Evolutionary conservation across 2,888 invertebrate genomes (phyloP).

Genomic region (Cerastis rubricosa): DNA sequence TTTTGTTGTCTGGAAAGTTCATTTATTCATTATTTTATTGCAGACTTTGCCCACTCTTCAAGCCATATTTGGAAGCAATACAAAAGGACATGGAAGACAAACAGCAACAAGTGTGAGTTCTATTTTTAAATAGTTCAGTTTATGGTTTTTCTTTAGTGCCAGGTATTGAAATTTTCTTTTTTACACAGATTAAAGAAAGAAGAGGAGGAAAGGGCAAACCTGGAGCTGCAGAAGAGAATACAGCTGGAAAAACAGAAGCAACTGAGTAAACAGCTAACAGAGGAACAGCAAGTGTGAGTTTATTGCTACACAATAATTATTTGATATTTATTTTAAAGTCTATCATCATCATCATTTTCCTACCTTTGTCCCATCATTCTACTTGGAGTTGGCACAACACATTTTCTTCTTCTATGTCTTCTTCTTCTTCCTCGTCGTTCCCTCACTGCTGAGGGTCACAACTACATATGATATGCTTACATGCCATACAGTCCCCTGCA

Average conservation of each 20-base stretch:
- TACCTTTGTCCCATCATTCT: background rate
- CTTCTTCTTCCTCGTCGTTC: no score
- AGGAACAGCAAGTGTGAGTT: slow-evolving; percentile 91
- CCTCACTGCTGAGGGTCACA: no score
- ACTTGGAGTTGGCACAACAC: background rate
- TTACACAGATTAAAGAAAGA: slow-evolving; percentile 86
- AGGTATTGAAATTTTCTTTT: background rate
- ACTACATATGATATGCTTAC: no score
- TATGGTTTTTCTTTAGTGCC: background rate
- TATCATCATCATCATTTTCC: background rate
- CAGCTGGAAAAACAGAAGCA: slow-evolving; percentile 92
- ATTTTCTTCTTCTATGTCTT: background rate
- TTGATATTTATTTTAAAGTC: background rate
- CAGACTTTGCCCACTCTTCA: slow-evolving; percentile 96
- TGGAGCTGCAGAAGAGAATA: slow-evolving; percentile 91
- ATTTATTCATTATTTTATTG: slow-evolving; percentile 58
- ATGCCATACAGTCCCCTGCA: no score
- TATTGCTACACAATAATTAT: background rate
- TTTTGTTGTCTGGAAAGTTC: background rate
- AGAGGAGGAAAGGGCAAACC: slow-evolving; percentile 90
- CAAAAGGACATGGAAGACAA: slow-evolving; percentile 96
- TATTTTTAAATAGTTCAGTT: background rate
- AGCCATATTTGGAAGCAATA: slow-evolving; percentile 97
- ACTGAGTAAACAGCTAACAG: slow-evolving; percentile 91
- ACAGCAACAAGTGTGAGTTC: slow-evolving; percentile 87